Conservation (phyloP, 1,140 invertebrate genomes). For the Arctopsyche grandis region DNA sequence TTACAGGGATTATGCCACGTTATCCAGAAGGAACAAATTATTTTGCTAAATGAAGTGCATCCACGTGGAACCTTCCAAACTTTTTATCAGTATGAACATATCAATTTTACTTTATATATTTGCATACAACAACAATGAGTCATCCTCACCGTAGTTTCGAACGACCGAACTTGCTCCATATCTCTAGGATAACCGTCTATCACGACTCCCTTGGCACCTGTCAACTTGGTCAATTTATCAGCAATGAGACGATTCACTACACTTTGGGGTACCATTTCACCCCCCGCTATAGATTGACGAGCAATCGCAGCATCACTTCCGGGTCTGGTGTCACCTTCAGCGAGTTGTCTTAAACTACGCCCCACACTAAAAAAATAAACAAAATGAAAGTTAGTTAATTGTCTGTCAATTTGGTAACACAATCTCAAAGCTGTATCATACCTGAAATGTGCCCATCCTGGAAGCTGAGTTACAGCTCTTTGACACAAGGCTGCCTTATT, state of each 20-base stretch:
- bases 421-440: too few species aligned
- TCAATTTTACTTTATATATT: too few species aligned
- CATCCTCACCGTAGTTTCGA: constrained; percentile 84
- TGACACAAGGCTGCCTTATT: constrained; percentile 78
- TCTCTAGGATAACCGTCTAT: constrained; percentile 92
- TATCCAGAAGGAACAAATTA: too few species aligned
- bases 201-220: constrained; percentile 74
- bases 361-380: constrained; percentile 69
- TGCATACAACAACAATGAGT: too few species aligned
- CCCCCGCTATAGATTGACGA: constrained; percentile 75
- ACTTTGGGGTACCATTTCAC: constrained; percentile 81
- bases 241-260: constrained; percentile 74
- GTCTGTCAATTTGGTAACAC: too few species aligned
- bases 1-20: too few species aligned
- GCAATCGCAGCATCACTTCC: constrained; percentile 68
- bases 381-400: too few species aligned
- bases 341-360: constrained; percentile 73
- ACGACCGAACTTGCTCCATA: constrained; percentile 83
- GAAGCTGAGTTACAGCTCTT: constrained; percentile 71
- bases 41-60: too few species aligned
- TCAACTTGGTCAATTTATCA: constrained; percentile 66
- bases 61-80: too few species aligned
- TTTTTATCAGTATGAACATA: too few species aligned
- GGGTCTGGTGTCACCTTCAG: constrained; percentile 67
- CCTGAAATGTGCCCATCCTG: constrained; percentile 80